Conservation (phyloP, 2,113 vertebrate species). For the Micromys minutus region DNA sequence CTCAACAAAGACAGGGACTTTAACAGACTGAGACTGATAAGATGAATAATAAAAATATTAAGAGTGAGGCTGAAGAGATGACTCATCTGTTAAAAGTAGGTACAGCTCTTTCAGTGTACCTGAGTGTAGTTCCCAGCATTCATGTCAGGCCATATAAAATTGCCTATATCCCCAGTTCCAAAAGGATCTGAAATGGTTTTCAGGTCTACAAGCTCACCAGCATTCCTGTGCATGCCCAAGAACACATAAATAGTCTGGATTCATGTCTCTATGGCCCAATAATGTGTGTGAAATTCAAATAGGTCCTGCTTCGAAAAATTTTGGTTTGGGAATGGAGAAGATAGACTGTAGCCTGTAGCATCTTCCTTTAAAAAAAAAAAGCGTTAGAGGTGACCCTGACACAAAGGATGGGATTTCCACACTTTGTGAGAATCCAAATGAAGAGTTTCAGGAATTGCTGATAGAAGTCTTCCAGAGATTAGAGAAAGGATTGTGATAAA, state of each 20-base stretch:
- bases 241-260: neutral
- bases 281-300: neutral
- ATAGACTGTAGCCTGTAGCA: neutral
- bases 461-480: neutral
- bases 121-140: neutral
- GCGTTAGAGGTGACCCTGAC: neutral
- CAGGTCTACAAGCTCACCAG: neutral
- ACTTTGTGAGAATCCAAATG: neutral
- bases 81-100: neutral
- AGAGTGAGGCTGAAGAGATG: neutral
- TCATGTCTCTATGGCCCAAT: neutral
- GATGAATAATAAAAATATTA: neutral
- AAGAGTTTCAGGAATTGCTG: neutral
- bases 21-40: neutral
- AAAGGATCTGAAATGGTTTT: neutral
- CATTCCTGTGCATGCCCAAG: too few relatives aligned
- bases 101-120: too few relatives aligned
- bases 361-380: neutral
- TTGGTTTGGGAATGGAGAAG: neutral
- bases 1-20: neutral
- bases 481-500: neutral
- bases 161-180: neutral
- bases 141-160: too few relatives aligned
- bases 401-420: neutral
- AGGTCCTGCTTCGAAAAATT: neutral